Evolutionary conservation across 2,113 vertebrate species (phyloP).

Genomic region (Phylloscopus whistleri): DNA sequence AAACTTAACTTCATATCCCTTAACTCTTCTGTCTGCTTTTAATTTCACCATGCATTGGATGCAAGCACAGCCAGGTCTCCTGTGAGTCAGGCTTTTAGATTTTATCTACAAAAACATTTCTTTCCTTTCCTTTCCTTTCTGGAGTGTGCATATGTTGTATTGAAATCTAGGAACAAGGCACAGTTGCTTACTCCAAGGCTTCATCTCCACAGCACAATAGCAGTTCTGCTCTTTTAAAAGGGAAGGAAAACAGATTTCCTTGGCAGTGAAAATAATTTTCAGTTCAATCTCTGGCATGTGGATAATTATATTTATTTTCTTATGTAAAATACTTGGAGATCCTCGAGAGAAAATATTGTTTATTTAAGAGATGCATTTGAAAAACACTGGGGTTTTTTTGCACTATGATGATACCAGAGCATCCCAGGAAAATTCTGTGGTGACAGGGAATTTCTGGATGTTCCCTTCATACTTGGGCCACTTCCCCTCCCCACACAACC

Average conservation of each 20-base stretch:
- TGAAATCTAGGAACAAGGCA: not conserved
- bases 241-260: not conserved
- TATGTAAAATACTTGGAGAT: not conserved
- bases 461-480: not conserved
- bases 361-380: not conserved
- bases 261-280: not conserved
- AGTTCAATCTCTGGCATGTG: not conserved
- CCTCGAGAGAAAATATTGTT: not conserved
- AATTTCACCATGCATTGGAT: not conserved
- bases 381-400: not conserved
- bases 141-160: not conserved
- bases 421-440: not conserved
- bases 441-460: not conserved
- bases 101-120: not conserved
- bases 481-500: not conserved
- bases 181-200: not conserved
- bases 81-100: not conserved
- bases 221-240: not conserved
- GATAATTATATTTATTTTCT: conserved; percentile 19
- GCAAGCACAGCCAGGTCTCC: not conserved
- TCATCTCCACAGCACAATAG: not conserved
- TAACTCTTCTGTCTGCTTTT: not conserved
- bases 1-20: not conserved
- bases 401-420: not conserved
- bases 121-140: not conserved